Percentiles rank a stretch among this genome's conserved stretches.
Conservation (phyloP, 2,113 vertebrate genomes). For the Tragelaphus imberbis region DNA sequence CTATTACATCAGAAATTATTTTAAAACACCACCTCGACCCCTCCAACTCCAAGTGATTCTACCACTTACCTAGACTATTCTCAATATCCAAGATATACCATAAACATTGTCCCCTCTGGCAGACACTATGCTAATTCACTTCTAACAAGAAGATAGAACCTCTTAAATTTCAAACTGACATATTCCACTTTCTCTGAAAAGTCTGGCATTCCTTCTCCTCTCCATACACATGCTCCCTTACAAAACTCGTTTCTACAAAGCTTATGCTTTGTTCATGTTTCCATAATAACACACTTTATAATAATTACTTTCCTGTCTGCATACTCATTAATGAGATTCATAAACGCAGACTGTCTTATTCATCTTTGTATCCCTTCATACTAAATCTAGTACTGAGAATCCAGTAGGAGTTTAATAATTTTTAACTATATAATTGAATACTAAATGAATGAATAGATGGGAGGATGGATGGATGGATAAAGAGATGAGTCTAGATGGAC, state of each 20-base stretch:
- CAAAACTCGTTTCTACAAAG: background rate
- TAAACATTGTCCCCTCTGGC: background rate
- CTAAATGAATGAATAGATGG: background rate
- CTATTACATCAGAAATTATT: background rate
- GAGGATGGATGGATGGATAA: background rate
- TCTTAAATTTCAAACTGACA: background rate
- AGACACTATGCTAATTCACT: background rate
- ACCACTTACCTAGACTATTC: background rate
- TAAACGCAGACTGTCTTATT: background rate
- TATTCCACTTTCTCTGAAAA: background rate
- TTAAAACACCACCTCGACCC: background rate
- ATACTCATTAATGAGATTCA: background rate
- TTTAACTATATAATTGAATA: background rate
- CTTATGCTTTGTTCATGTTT: background rate
- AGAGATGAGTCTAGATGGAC: background rate
- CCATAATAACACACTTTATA: background rate
- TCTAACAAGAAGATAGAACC: background rate
- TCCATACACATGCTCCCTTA: background rate
- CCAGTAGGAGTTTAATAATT: conserved; percentile 7
- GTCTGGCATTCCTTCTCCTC: background rate
- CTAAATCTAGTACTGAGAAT: background rate
- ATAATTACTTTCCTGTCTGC: background rate
- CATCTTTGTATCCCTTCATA: background rate
- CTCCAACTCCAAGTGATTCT: background rate
- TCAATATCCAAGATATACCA: background rate